These are phyloP conservation scores for Nasua narica DNA, from an alignment of 2,797 vertebrate species.

Conservation along the genomic window DNA sequence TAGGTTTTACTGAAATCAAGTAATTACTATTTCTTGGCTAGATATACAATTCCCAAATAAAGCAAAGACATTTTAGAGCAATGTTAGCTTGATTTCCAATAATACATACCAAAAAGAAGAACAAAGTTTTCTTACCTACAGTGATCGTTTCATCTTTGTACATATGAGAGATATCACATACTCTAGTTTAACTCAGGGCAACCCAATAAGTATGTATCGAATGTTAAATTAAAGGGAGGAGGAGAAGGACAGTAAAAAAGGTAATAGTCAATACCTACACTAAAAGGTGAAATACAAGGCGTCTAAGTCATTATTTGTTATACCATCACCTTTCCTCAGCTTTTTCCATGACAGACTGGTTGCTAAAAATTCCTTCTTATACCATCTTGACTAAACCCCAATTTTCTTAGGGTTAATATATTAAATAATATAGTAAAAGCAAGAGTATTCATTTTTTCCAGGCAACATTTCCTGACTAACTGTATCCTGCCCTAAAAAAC, in stretches of 20 bases:
- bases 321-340: not conserved
- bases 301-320: not conserved
- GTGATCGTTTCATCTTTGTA: not conserved
- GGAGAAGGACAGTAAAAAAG: not conserved
- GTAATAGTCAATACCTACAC: not conserved
- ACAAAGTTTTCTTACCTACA: not conserved
- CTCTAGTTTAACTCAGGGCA: not conserved
- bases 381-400: not conserved
- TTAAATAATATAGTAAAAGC: not conserved
- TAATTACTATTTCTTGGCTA: constrained; percentile 22
- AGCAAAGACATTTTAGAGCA: not conserved
- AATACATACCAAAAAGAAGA: not conserved
- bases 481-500: not conserved
- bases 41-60: not conserved
- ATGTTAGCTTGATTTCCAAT: not conserved
- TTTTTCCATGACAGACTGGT: not conserved
- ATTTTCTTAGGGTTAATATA: not conserved
- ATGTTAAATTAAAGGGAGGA: not conserved
- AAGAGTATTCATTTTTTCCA: not conserved
- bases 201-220: not conserved
- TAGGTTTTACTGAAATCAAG: not conserved
- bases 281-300: not conserved
- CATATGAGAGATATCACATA: not conserved
- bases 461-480: not conserved
- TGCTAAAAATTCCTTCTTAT: not conserved